Percentiles rank a stretch among this genome's conserved stretches.
Conservation (phyloP, 2,113 vertebrate genomes). For the Neopipo cinnamomea region DNA sequence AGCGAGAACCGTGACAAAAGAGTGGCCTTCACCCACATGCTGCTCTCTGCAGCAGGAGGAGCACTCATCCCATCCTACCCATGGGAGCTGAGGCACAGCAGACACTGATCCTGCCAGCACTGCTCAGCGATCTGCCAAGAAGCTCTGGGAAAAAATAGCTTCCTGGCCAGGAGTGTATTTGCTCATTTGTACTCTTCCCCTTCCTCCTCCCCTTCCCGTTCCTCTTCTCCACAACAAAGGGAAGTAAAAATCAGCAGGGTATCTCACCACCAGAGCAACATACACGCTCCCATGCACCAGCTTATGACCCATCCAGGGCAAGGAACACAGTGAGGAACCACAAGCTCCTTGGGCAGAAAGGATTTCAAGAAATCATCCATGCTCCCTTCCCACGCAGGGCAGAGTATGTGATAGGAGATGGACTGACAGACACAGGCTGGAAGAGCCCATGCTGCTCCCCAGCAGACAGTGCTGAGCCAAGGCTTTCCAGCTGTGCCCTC, state of each 20-base stretch:
- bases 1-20: rapidly evolving
- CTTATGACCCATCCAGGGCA: not conserved
- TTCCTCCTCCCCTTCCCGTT: not conserved
- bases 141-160: not conserved
- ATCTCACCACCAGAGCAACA: not conserved
- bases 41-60: not conserved
- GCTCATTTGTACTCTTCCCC: not conserved
- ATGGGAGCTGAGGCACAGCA: rapidly evolving
- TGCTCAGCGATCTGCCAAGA: not conserved
- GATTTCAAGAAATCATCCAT: not conserved
- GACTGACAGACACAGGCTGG: not conserved
- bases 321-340: not conserved
- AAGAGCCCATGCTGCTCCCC: not conserved
- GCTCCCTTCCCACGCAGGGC: not conserved
- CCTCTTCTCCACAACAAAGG: not conserved
- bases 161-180: not conserved
- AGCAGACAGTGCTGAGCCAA: not conserved
- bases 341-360: not conserved
- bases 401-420: not conserved
- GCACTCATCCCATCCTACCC: not conserved
- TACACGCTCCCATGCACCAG: not conserved
- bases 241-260: not conserved
- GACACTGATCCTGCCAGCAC: not conserved
- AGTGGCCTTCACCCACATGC: not conserved
- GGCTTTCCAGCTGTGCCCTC: not conserved